Percentiles rank a stretch among this genome's conserved stretches.
These are phyloP conservation scores for Atethmia centrago DNA, from an alignment of 2,888 invertebrate genomes.

Conservation along the genomic window DNA sequence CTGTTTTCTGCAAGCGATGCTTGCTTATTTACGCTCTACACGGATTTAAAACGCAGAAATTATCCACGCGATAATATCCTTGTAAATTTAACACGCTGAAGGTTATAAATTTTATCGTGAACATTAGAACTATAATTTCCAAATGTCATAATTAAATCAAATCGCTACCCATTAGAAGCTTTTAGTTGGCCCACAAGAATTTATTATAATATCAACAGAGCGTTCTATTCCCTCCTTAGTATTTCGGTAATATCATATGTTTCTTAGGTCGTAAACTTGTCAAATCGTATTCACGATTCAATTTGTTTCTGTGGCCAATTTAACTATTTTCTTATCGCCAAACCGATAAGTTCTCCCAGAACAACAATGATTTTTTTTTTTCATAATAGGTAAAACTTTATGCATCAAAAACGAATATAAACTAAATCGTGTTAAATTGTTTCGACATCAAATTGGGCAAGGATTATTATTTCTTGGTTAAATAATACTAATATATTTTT, in stretches of 20 bases:
- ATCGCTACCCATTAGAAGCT: slow-evolving; percentile 36
- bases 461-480: slow-evolving; percentile 38
- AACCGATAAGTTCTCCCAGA: slow-evolving; percentile 53
- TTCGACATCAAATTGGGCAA: slow-evolving; percentile 42
- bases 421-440: slow-evolving; percentile 42
- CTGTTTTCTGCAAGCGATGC: slow-evolving; percentile 72
- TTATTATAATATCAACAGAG: slow-evolving; percentile 15
- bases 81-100: slow-evolving; percentile 75
- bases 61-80: slow-evolving; percentile 85
- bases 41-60: slow-evolving; percentile 77
- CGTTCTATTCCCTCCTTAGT: slow-evolving; percentile 31
- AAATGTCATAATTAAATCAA: slow-evolving; percentile 56
- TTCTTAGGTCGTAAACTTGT: slow-evolving; percentile 61
- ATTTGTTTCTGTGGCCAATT: slow-evolving; percentile 62
- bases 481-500: slow-evolving; percentile 38
- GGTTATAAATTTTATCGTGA: slow-evolving; percentile 71
- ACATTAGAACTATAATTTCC: slow-evolving; percentile 57
- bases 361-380: slow-evolving; percentile 39
- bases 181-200: slow-evolving; percentile 23
- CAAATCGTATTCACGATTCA: slow-evolving; percentile 58
- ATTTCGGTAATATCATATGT: slow-evolving; percentile 48
- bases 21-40: slow-evolving; percentile 77
- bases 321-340: slow-evolving; percentile 66
- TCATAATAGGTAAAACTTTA: slow-evolving; percentile 33
- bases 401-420: slow-evolving; percentile 41